A percentile compares a stretch with the other conserved stretches of the same genome.
Evolutionary conservation across 2,888 invertebrate species (phyloP).

Genomic region (Epirrita christyi): DNA sequence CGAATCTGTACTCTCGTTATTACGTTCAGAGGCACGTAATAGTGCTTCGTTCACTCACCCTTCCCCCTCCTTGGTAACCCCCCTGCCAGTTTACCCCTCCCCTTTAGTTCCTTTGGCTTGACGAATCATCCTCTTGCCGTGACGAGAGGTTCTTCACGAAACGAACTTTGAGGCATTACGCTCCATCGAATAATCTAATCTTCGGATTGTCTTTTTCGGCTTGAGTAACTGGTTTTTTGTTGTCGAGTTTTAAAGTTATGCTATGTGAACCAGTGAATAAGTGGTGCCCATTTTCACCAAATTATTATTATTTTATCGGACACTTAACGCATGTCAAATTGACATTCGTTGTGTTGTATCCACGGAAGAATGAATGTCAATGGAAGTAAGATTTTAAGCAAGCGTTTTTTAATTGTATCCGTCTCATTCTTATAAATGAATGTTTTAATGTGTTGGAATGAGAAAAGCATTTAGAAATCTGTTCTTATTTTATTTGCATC

Average conservation of each 20-base stretch:
- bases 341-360: too few relatives aligned
- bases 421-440: too few relatives aligned
- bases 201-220: slow-evolving; percentile 35
- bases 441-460: too few relatives aligned
- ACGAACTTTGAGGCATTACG: slow-evolving; percentile 55
- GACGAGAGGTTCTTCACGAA: slow-evolving; percentile 52
- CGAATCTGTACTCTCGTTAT: slow-evolving; percentile 64
- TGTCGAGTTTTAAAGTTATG: slow-evolving; percentile 3
- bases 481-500: too few relatives aligned
- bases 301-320: too few relatives aligned
- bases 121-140: slow-evolving; percentile 68
- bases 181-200: slow-evolving; percentile 51
- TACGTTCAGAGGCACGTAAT: slow-evolving; percentile 70
- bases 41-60: slow-evolving; percentile 63
- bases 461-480: too few relatives aligned
- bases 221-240: slow-evolving; percentile 17
- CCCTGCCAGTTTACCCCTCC: slow-evolving; percentile 17
- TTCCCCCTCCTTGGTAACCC: slow-evolving; percentile 28
- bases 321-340: too few relatives aligned
- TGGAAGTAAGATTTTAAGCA: too few relatives aligned
- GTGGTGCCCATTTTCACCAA: too few relatives aligned
- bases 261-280: neutral
- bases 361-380: too few relatives aligned
- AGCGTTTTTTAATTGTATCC: too few relatives aligned
- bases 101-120: slow-evolving; percentile 46